Percentiles rank a stretch among this genome's conserved stretches.
Conservation (phyloP, 2,888 invertebrate species). For the Amphipyra berbera region DNA sequence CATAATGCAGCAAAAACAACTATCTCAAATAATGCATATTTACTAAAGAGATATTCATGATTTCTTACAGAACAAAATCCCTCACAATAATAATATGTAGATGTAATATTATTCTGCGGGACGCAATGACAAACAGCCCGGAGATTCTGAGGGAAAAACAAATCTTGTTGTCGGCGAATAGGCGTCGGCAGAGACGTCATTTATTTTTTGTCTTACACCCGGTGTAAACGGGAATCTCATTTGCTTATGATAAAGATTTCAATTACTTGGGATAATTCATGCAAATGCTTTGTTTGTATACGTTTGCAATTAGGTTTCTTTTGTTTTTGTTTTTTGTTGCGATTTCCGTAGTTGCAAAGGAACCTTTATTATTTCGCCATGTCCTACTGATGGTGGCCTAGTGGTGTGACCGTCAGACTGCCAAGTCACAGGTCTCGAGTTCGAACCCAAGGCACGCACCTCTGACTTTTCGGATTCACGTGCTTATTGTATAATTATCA, state of each 20-base stretch:
- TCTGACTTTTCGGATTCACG: no score
- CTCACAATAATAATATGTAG: constrained; percentile 65
- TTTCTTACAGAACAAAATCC: constrained; percentile 29
- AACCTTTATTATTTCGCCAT: no score
- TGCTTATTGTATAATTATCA: no score
- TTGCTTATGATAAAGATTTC: constrained; percentile 73
- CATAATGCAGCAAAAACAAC: constrained; percentile 24
- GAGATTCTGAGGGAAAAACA: constrained; percentile 72
- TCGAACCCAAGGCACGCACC: no score
- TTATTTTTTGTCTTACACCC: constrained; percentile 69
- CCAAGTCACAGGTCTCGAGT: no score
- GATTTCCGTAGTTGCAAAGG: background rate
- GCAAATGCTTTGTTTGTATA: constrained; percentile 60
- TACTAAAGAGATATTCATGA: constrained; percentile 46
- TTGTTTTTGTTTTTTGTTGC: constrained; percentile 4
- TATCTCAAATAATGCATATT: constrained; percentile 23
- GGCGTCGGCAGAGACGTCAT: constrained; percentile 68
- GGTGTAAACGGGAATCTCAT: constrained; percentile 76
- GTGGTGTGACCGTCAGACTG: no score
- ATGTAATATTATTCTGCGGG: constrained; percentile 66
- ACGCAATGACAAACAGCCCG: constrained; percentile 74
- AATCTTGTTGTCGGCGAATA: constrained; percentile 80
- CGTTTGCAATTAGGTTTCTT: constrained; percentile 43
- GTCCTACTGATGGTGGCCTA: no score
- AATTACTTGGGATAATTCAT: constrained; percentile 72